phyloP scores from a whole-genome alignment of 2,113 vertebrate species.

The Triplophysa dalaica region DNA sequence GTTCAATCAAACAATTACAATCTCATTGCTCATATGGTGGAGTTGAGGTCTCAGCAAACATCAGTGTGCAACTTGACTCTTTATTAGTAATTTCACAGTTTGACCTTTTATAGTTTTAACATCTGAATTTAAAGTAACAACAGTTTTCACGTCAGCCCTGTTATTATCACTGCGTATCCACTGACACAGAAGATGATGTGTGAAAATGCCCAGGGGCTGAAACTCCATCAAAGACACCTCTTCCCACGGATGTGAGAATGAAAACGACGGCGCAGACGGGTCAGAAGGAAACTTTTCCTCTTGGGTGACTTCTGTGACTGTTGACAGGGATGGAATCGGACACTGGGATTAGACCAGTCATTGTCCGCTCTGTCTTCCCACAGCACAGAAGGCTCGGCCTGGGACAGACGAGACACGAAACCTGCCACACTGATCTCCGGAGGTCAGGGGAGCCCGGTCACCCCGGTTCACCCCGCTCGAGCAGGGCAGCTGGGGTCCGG shows the following conservation, averaged over 20 bases:
- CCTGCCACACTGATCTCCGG: conserved; percentile 66
- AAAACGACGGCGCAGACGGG: conserved; percentile 58
- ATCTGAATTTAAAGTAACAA: too few species aligned
- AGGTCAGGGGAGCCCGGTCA: conserved; percentile 62
- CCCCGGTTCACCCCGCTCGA: background rate
- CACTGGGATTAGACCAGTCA: conserved; percentile 77
- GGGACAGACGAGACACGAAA: conserved; percentile 70
- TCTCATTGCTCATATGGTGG: conserved; percentile 44
- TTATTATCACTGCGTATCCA: conserved; percentile 77
- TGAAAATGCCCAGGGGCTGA: conserved; percentile 71
- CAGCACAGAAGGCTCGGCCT: conserved; percentile 68
- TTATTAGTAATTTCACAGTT: too few species aligned
- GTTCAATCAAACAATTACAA: background rate
- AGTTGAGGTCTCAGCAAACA: conserved; percentile 43
- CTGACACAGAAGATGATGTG: conserved; percentile 58
- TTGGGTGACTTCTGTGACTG: conserved; percentile 67
- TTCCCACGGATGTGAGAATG: conserved; percentile 70
- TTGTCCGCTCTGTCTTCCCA: conserved; percentile 78
- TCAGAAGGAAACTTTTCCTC: conserved; percentile 74
- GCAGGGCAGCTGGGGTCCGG: conserved; percentile 6
- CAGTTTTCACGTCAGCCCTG: conserved; percentile 74
- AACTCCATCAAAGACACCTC: conserved; percentile 74
- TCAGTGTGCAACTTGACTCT: too few species aligned
- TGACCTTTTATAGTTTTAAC: too few species aligned
- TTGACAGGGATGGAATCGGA: conserved; percentile 78